phyloP scores from a whole-genome alignment of 2,888 invertebrate species.

The Dolichomitus sp. region DNA sequence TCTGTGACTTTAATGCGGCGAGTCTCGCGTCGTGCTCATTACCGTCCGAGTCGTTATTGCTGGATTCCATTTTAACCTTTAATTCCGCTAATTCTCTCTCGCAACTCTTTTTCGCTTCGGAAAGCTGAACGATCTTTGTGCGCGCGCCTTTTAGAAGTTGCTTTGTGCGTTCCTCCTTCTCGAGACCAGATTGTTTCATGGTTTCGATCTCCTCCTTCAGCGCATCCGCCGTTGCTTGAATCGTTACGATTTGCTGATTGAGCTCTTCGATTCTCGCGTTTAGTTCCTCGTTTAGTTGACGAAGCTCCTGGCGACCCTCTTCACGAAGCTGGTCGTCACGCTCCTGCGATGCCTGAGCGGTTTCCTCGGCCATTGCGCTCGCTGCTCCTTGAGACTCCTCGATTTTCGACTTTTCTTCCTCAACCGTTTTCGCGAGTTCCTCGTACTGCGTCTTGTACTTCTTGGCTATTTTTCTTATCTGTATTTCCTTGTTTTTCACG shows the following conservation, averaged over 20 bases:
- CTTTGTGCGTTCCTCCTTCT: slow-evolving; percentile 90
- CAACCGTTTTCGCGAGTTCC: slow-evolving; percentile 90
- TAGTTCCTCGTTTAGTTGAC: slow-evolving; percentile 79
- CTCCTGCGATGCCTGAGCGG: slow-evolving; percentile 76
- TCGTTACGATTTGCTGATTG: slow-evolving; percentile 85
- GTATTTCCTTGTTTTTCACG: slow-evolving; percentile 90
- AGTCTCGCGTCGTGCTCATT: slow-evolving; percentile 86
- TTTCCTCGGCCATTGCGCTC: slow-evolving; percentile 86
- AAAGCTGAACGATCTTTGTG: slow-evolving; percentile 91
- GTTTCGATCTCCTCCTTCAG: slow-evolving; percentile 90
- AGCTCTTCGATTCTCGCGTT: slow-evolving; percentile 82
- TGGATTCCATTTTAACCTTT: slow-evolving; percentile 80
- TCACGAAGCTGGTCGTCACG: slow-evolving; percentile 86
- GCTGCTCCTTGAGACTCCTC: slow-evolving; percentile 87
- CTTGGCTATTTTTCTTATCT: slow-evolving; percentile 95
- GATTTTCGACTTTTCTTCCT: slow-evolving; percentile 89
- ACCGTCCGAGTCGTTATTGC: slow-evolving; percentile 76
- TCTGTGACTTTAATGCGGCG: slow-evolving; percentile 90
- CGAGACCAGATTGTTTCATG: slow-evolving; percentile 87
- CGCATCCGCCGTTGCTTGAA: slow-evolving; percentile 89
- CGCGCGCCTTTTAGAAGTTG: slow-evolving; percentile 92
- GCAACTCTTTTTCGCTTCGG: slow-evolving; percentile 90
- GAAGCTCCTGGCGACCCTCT: slow-evolving; percentile 86
- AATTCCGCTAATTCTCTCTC: slow-evolving; percentile 82
- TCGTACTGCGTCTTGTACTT: slow-evolving; percentile 96